Evolutionary conservation across 2,113 vertebrate species (phyloP).

Genomic region (Sterna hirundo): DNA sequence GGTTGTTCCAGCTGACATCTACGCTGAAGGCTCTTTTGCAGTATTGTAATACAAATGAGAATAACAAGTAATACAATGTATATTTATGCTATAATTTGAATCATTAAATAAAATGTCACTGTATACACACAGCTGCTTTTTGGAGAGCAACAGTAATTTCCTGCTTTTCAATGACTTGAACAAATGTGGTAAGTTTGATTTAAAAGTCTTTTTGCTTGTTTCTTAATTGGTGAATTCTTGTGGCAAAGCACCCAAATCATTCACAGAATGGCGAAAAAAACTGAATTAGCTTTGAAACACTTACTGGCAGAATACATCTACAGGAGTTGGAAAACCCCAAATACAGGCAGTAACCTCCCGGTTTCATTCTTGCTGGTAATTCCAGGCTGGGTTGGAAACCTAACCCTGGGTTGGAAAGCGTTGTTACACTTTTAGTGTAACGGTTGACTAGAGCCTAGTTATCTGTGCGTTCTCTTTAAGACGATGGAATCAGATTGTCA

Average conservation of each 20-base stretch:
- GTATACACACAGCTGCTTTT: conserved; percentile 64
- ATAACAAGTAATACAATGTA: conserved; percentile 48
- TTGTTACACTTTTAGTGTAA: background rate
- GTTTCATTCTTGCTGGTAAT: background rate
- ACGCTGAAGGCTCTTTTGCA: background rate
- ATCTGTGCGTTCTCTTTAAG: background rate
- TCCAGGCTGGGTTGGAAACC: background rate
- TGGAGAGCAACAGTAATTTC: conserved; percentile 63
- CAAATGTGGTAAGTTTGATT: conserved; percentile 42
- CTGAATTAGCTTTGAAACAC: background rate
- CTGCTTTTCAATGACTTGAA: conserved; percentile 40
- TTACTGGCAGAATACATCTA: background rate
- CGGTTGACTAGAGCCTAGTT: background rate
- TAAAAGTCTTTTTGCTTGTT: conserved; percentile 46
- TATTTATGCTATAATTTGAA: conserved; percentile 44
- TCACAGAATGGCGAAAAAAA: background rate
- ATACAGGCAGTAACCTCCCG: background rate
- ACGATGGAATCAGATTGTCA: background rate
- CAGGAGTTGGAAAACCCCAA: background rate
- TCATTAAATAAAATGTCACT: conserved; percentile 62
- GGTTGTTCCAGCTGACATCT: background rate
- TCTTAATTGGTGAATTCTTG: conserved; percentile 46
- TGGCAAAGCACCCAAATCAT: conserved; percentile 30
- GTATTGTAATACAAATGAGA: background rate
- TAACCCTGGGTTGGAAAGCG: background rate